Conservation (phyloP, 2,888 invertebrate species). For the Caradrina kadenii region DNA sequence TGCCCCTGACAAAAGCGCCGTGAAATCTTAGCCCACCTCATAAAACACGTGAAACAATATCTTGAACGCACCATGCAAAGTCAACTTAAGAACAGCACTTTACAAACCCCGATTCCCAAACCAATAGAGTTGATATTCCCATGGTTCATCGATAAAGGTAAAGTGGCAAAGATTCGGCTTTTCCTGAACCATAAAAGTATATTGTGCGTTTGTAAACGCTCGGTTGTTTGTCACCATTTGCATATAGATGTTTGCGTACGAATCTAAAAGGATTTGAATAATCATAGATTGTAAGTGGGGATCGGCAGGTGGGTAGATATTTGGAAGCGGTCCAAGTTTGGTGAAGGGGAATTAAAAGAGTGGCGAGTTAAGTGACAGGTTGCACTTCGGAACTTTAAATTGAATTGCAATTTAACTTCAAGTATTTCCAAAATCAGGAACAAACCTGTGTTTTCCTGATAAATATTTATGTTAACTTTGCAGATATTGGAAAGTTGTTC, state of each 20-base stretch:
- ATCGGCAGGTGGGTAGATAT: constrained; percentile 56
- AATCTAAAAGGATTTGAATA: constrained; percentile 70
- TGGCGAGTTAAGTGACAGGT: constrained; percentile 23
- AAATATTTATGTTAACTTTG: constrained; percentile 31
- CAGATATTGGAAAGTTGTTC: constrained; percentile 28
- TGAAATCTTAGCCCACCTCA: constrained; percentile 88
- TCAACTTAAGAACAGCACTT: constrained; percentile 31
- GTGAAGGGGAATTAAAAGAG: constrained; percentile 42
- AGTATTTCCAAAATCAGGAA: neutral
- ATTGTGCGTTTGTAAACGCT: constrained; percentile 89
- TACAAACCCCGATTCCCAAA: constrained; percentile 26
- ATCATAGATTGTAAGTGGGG: constrained; percentile 64
- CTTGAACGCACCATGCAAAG: constrained; percentile 70
- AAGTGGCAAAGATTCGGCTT: constrained; percentile 78
- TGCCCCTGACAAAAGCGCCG: constrained; percentile 80
- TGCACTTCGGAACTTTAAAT: constrained; percentile 39
- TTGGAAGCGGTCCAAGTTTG: constrained; percentile 53
- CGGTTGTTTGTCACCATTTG: constrained; percentile 89
- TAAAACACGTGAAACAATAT: constrained; percentile 90
- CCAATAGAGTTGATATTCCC: constrained; percentile 56
- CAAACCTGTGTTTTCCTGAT: constrained; percentile 12
- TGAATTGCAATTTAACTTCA: constrained; percentile 27
- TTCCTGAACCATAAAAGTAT: constrained; percentile 89
- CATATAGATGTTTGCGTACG: constrained; percentile 82
- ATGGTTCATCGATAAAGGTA: constrained; percentile 37